Percentiles rank a stretch among this genome's conserved stretches.
Evolutionary conservation across 1,140 invertebrate genomes (phyloP).

Genomic region (Solen grandis): DNA sequence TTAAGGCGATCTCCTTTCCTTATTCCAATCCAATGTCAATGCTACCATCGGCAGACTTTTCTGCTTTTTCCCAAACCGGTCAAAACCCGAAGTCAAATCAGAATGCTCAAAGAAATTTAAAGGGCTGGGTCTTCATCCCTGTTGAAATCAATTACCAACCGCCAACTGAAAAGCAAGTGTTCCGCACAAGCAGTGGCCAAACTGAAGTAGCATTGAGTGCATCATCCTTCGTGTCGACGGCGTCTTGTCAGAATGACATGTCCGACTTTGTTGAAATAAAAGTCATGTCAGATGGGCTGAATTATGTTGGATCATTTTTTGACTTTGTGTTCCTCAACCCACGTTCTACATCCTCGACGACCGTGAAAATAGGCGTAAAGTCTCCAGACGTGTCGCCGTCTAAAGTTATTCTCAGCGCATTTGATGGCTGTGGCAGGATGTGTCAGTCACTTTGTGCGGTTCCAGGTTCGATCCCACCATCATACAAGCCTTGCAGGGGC

Average conservation of each 20-base stretch:
- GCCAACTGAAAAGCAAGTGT: too few relatives aligned
- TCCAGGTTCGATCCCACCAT: too few relatives aligned
- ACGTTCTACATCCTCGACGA: neutral
- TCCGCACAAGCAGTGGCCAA: too few relatives aligned
- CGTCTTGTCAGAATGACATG: neutral
- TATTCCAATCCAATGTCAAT: neutral
- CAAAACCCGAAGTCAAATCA: neutral
- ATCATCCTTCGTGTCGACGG: neutral
- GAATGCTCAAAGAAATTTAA: neutral
- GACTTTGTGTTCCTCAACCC: neutral
- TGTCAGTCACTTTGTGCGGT: neutral
- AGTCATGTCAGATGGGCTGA: neutral
- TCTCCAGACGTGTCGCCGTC: neutral
- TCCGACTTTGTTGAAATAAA: neutral
- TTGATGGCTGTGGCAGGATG: neutral
- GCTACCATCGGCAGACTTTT: neutral
- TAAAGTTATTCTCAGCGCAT: neutral
- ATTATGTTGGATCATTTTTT: neutral
- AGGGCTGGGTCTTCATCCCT: too few relatives aligned
- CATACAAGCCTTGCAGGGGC: too few relatives aligned
- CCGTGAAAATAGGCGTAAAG: neutral
- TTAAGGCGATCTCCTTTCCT: too few relatives aligned
- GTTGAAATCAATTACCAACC: too few relatives aligned
- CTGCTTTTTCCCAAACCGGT: neutral
- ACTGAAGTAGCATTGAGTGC: too few relatives aligned